These are phyloP conservation scores for Noctuana brunneofusca DNA, from an alignment of 2,888 invertebrate genomes.

Conservation along the genomic window DNA sequence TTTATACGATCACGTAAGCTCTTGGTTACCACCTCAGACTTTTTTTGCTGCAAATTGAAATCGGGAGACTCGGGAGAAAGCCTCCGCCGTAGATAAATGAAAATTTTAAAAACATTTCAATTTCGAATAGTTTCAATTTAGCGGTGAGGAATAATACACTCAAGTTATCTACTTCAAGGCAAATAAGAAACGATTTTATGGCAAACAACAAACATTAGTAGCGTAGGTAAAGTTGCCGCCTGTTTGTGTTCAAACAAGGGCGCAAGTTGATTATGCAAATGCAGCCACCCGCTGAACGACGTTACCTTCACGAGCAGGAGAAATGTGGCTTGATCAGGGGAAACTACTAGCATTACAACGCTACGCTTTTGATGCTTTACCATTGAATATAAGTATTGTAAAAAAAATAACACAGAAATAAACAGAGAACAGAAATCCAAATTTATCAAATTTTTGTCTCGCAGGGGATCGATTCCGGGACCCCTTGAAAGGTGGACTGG, in stretches of 20 bases:
- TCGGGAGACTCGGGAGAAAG: too few relatives aligned
- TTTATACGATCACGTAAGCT: too few relatives aligned
- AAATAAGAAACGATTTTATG: not conserved
- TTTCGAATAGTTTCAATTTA: not conserved
- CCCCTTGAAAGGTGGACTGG: too few relatives aligned
- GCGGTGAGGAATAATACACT: not conserved
- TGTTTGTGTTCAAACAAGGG: conserved; percentile 14
- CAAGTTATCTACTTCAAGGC: not conserved
- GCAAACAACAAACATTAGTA: conserved; percentile 3
- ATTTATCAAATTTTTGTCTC: too few relatives aligned
- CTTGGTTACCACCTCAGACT: too few relatives aligned
- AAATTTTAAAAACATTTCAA: not conserved
- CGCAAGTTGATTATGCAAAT: conserved; percentile 21
- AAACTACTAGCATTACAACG: conserved; percentile 4
- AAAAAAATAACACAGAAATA: conserved; percentile 9
- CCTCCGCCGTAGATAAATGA: not conserved
- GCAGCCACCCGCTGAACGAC: conserved; percentile 5
- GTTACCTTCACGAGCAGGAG: conserved; percentile 2
- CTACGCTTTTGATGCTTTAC: not conserved
- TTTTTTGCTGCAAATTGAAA: too few relatives aligned
- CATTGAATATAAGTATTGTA: not conserved
- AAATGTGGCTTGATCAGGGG: conserved; percentile 17
- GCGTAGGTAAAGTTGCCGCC: not conserved
- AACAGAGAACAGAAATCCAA: too few relatives aligned
- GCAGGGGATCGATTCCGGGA: too few relatives aligned